Evolutionary conservation across 1,140 invertebrate genomes (phyloP).

Genomic region (Rhynchophorus ferrugineus): DNA sequence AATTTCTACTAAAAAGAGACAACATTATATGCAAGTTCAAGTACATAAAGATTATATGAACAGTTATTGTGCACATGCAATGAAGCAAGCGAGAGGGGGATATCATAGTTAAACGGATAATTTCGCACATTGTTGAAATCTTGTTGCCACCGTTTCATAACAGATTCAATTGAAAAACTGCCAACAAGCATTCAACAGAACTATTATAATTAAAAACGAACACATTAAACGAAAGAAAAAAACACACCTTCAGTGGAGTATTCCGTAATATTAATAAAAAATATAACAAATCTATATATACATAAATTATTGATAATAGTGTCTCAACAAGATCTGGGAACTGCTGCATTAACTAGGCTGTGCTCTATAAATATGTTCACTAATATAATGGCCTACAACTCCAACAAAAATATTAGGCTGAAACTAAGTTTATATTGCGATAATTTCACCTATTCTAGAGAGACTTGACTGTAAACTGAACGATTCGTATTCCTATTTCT

Average conservation of each 20-base stretch:
- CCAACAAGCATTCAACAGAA: too few relatives aligned
- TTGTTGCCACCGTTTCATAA: too few relatives aligned
- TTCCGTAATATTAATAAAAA: slow-evolving; percentile 20
- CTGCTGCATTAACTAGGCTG: slow-evolving; percentile 12
- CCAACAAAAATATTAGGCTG: neutral
- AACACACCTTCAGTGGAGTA: slow-evolving; percentile 15
- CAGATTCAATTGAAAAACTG: too few relatives aligned
- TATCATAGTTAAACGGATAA: slow-evolving; percentile 7
- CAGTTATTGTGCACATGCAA: slow-evolving; percentile 27
- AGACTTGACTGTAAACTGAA: neutral
- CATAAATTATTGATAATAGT: slow-evolving; percentile 14
- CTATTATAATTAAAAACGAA: slow-evolving; percentile 13
- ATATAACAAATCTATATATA: slow-evolving; percentile 24
- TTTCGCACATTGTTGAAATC: neutral
- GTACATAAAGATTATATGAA: slow-evolving; percentile 28
- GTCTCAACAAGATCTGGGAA: slow-evolving; percentile 1
- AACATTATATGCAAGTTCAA: slow-evolving; percentile 19
- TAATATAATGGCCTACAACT: neutral
- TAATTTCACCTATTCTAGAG: neutral
- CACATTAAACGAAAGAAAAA: slow-evolving; percentile 12
- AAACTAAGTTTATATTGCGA: slow-evolving; percentile 8
- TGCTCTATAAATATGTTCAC: slow-evolving; percentile 12
- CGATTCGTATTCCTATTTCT: too few relatives aligned
- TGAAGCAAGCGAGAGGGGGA: slow-evolving; percentile 23
- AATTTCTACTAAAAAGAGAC: slow-evolving; percentile 26